Percentiles rank a stretch among this genome's conserved stretches.
Conservation (phyloP, 2,113 vertebrate genomes). For the Mellivora capensis region DNA sequence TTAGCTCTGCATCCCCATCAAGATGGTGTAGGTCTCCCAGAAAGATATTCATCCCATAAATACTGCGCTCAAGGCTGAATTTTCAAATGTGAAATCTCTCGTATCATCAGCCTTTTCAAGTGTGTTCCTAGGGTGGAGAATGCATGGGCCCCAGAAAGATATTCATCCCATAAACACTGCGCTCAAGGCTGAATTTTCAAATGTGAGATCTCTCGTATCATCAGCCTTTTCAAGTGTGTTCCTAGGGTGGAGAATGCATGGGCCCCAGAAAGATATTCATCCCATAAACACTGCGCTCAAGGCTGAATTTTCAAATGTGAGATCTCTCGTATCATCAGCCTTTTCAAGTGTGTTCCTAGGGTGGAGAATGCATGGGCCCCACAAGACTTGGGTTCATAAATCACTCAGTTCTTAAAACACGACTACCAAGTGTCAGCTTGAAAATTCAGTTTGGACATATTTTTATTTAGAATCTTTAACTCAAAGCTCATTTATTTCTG, state of each 20-base stretch:
- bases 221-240: too few species aligned
- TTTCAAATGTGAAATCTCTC: too few species aligned
- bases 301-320: not conserved
- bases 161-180: too few species aligned
- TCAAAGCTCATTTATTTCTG: slow-evolving; percentile 34
- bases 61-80: too few species aligned
- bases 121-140: too few species aligned
- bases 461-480: not conserved
- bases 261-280: not conserved
- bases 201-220: too few species aligned
- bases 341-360: not conserved
- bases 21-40: not conserved
- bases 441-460: not conserved
- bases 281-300: not conserved
- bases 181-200: too few species aligned
- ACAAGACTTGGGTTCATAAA: not conserved
- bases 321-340: not conserved
- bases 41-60: too few species aligned
- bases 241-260: too few species aligned
- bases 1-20: not conserved
- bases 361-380: not conserved
- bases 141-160: too few species aligned
- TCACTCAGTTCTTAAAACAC: not conserved
- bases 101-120: too few species aligned
- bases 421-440: not conserved